Conservation (phyloP, 1,140 invertebrate genomes). For the Linepithema humile region DNA sequence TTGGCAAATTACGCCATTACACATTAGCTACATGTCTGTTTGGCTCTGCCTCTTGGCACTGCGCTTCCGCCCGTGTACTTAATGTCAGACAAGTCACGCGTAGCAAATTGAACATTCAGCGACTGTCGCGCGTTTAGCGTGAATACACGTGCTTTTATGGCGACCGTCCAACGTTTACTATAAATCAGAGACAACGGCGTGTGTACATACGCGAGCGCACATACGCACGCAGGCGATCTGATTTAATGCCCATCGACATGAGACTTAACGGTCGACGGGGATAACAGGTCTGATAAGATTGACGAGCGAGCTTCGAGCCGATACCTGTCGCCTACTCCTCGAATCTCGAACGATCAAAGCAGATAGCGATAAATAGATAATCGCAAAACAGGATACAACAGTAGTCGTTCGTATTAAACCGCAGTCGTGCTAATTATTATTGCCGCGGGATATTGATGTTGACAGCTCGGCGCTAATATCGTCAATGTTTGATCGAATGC, state of each 20-base stretch:
- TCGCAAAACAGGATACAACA: background rate
- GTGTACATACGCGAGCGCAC: no score
- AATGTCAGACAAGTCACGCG: slow-evolving; percentile 64
- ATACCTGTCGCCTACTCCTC: background rate
- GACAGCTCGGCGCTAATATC: slow-evolving; percentile 15
- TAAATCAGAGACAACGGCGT: slow-evolving; percentile 31
- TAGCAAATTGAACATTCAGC: slow-evolving; percentile 44
- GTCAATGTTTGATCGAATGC: background rate
- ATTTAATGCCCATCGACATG: slow-evolving; percentile 24
- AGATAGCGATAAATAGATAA: slow-evolving; percentile 35
- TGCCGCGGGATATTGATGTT: slow-evolving; percentile 11
- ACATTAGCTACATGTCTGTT: slow-evolving; percentile 76
- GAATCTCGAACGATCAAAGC: background rate
- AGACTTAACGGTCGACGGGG: background rate
- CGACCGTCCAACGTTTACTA: slow-evolving; percentile 14
- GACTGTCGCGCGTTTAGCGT: slow-evolving; percentile 52
- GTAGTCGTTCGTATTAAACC: background rate
- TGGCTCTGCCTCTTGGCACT: slow-evolving; percentile 77
- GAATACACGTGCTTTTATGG: slow-evolving; percentile 24
- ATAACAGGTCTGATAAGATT: slow-evolving; percentile 43
- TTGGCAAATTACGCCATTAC: slow-evolving; percentile 81
- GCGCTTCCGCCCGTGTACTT: slow-evolving; percentile 69
- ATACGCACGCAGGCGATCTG: slow-evolving; percentile 1
- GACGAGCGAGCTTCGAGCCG: slow-evolving; percentile 4
- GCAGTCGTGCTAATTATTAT: background rate